A percentile compares a stretch with the other conserved stretches of the same genome.
Conservation (phyloP, 2,797 vertebrate genomes). For the Melanogrammus aeglefinus region DNA sequence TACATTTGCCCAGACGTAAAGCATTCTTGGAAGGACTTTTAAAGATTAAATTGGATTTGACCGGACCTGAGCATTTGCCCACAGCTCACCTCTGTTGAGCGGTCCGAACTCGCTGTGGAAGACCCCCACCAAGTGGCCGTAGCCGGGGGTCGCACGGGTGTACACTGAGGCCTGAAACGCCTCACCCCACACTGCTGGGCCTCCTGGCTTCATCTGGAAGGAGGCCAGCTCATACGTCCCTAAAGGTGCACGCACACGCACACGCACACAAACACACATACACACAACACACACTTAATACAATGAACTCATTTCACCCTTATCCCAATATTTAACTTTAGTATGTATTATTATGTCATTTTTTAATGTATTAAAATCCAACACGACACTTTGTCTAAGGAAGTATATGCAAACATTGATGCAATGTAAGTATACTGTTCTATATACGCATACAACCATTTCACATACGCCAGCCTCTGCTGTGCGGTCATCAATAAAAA, state of each 20-base stretch:
- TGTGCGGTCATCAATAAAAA: background rate
- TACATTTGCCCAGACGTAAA: background rate
- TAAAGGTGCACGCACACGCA: slow-evolving; percentile 43
- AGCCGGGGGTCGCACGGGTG: slow-evolving; percentile 77
- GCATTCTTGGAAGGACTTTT: background rate
- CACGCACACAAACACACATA: background rate
- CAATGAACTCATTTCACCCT: background rate
- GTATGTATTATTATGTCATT: background rate
- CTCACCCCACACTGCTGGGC: slow-evolving; percentile 83
- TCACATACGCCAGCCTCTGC: background rate
- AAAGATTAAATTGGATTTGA: background rate
- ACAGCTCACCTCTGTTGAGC: slow-evolving; percentile 80
- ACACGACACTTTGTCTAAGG: too few relatives aligned
- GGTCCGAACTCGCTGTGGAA: slow-evolving; percentile 86
- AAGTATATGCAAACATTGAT: background rate
- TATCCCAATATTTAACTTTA: background rate
- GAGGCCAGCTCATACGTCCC: slow-evolving; percentile 86
- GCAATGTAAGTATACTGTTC: background rate
- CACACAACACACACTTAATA: background rate
- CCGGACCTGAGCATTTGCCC: background rate
- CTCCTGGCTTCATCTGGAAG: slow-evolving; percentile 89
- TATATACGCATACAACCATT: background rate
- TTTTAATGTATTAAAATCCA: background rate
- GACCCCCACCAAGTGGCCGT: slow-evolving; percentile 79
- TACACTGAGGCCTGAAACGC: slow-evolving; percentile 76